phyloP scores from a whole-genome alignment of 2,888 invertebrate genomes.

The Camptogramma bilineatum region DNA sequence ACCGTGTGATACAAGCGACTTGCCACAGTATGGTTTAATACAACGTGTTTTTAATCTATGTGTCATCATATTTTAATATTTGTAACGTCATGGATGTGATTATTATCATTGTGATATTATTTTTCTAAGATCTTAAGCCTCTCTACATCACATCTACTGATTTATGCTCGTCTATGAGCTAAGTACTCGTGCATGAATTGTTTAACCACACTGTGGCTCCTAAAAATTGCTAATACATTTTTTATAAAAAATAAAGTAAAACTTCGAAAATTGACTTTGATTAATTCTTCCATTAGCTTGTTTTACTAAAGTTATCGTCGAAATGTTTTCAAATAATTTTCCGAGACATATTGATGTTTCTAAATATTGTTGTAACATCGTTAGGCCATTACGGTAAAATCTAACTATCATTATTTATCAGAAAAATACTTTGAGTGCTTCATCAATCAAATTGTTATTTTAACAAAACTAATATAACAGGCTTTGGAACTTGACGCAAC shows the following conservation, averaged over 20 bases:
- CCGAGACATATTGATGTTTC: conserved; percentile 16
- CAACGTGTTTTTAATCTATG: background rate
- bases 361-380: conserved; percentile 15
- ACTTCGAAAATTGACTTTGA: conserved; percentile 7
- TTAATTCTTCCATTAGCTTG: conserved; percentile 19
- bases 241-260: conserved; percentile 15
- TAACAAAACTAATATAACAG: conserved; percentile 7
- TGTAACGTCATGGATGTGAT: conserved; percentile 12
- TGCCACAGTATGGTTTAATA: conserved; percentile 33
- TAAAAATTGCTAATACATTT: conserved; percentile 34
- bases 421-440: conserved; percentile 17
- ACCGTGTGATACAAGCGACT: conserved; percentile 19
- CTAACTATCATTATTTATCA: conserved; percentile 11
- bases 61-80: background rate
- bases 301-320: conserved; percentile 9
- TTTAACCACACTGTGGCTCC: conserved; percentile 31
- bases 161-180: background rate
- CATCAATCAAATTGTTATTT: conserved; percentile 27
- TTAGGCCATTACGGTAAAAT: conserved; percentile 15
- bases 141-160: conserved; percentile 10
- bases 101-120: conserved; percentile 22
- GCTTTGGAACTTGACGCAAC: conserved; percentile 18
- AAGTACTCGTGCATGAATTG: conserved; percentile 2
- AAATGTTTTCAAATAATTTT: conserved; percentile 10
- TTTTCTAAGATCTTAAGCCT: conserved; percentile 18